phyloP scores from a whole-genome alignment of 2,113 vertebrate genomes.

The Pontoporia blainvillei region DNA sequence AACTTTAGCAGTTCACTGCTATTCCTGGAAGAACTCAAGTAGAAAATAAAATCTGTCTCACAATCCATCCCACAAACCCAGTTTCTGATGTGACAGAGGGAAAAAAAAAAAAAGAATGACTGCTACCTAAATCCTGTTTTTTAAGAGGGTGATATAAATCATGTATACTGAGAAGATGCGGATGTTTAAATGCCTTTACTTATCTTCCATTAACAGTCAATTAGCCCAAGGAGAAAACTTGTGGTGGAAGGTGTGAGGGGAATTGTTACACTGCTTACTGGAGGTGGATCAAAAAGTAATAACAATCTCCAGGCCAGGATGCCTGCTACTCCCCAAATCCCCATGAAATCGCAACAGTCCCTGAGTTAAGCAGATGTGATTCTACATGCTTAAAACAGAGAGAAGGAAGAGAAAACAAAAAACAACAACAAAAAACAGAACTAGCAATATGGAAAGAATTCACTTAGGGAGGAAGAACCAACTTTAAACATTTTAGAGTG shows the following conservation, averaged over 20 bases:
- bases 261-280: conserved; percentile 27
- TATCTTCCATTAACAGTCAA: conserved; percentile 57
- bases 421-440: background rate
- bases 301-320: background rate
- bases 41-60: background rate
- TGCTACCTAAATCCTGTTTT: conserved; percentile 35
- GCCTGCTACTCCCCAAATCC: conserved; percentile 39
- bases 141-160: conserved; percentile 17
- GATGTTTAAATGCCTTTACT: conserved; percentile 49
- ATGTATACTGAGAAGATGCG: background rate
- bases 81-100: background rate
- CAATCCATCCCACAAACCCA: background rate
- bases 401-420: background rate
- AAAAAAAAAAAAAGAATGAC: background rate
- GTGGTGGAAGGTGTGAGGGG: conserved; percentile 33
- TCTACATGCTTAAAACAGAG: conserved; percentile 22
- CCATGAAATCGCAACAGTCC: conserved; percentile 13
- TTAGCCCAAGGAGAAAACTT: conserved; percentile 51
- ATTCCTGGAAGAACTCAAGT: background rate
- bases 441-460: background rate
- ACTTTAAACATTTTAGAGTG: background rate
- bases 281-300: conserved; percentile 38
- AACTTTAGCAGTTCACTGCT: background rate
- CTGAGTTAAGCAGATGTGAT: conserved; percentile 17
- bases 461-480: background rate